Percentiles rank a stretch among this genome's conserved stretches.
These are phyloP conservation scores for Scleropages formosus DNA, from an alignment of 2,797 vertebrate genomes.

Conservation along the genomic window DNA sequence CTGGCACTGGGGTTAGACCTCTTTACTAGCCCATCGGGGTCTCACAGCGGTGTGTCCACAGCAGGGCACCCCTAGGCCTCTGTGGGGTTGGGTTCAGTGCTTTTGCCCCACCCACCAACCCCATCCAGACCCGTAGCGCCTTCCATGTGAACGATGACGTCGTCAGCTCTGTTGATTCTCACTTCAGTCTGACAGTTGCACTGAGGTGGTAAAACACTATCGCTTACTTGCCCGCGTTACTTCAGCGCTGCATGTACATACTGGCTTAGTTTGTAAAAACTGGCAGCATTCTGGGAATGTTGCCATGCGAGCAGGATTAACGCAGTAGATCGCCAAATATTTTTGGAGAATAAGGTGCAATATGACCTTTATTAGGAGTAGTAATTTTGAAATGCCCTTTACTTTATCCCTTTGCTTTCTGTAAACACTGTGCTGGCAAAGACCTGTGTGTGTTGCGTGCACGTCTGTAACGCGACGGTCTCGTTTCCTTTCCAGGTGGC, in stretches of 20 bases:
- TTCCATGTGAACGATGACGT: constrained; percentile 29
- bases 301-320: neutral
- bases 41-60: no score
- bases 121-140: neutral
- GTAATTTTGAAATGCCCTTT: neutral
- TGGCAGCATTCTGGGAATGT: constrained; percentile 32
- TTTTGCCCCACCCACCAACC: neutral
- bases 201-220: constrained; percentile 17
- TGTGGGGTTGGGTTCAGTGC: neutral
- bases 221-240: neutral
- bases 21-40: no score
- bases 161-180: constrained; percentile 35
- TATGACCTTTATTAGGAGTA: neutral
- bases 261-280: constrained; percentile 32
- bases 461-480: neutral
- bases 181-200: constrained; percentile 25
- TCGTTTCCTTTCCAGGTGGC: constrained; percentile 61
- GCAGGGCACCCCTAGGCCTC: constrained; percentile 4
- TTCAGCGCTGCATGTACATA: constrained; percentile 1
- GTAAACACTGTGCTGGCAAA: neutral
- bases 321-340: neutral
- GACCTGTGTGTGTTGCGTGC: neutral
- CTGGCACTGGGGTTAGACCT: no score
- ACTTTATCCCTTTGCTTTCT: neutral
- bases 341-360: no score